Evolutionary conservation across 2,113 vertebrate species (phyloP).

Genomic region (Brevimyrus niger): DNA sequence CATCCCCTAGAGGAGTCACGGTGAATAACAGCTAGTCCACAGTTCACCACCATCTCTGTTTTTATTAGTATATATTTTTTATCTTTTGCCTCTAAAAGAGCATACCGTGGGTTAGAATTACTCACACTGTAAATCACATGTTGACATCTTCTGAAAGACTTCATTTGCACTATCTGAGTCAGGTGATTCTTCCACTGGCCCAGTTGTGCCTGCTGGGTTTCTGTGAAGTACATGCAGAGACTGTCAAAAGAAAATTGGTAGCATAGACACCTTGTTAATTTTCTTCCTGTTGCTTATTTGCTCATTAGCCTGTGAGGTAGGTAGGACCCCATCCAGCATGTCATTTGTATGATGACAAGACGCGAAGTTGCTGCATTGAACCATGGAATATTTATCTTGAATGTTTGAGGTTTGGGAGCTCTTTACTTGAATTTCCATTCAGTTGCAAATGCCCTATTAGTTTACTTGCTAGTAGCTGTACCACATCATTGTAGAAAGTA

Average conservation of each 20-base stretch:
- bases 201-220: neutral
- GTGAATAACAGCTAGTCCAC: conserved; percentile 50
- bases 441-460: neutral
- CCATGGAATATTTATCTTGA: neutral
- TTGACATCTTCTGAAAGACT: neutral
- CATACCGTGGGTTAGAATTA: neutral
- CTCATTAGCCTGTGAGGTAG: neutral
- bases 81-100: neutral
- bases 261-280: neutral
- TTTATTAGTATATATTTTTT: neutral
- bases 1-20: conserved; percentile 97
- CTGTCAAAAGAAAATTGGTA: neutral
- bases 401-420: neutral
- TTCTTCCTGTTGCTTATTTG: neutral
- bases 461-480: neutral
- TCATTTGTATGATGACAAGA: neutral
- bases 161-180: neutral
- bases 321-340: neutral
- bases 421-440: neutral
- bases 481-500: neutral
- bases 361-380: neutral
- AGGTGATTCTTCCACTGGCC: neutral
- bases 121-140: neutral
- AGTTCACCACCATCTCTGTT: neutral
- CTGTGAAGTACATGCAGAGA: neutral